Base-by-base conservation (phyloP, 2,113 vertebrate species). In the Tachycineta bicolor region DNA sequence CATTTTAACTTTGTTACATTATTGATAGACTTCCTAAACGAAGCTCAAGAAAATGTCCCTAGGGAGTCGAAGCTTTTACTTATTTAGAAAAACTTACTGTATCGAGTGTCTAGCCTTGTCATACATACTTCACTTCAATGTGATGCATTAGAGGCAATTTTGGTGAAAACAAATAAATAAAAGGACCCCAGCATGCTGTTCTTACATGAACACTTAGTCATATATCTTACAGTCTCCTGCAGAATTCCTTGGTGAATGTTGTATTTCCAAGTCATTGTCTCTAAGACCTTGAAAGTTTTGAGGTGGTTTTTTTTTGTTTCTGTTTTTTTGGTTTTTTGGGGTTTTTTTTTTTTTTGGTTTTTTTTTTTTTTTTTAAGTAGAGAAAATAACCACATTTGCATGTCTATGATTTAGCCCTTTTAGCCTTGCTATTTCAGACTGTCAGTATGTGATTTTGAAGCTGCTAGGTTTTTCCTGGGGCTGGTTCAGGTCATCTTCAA, bases 401-500 rank as follows among this genome's bases (percentile, higher is more conserved):
- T 94, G 33, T 77, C 47, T 64, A 1, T 94, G 82, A 65, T 76
- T 73, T 79, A 71, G 15, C 64, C 56, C 58, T 88, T 93, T 88
- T 89, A 88, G 56, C 88, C 79, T 88, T 89, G 21, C 76, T 82
- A 17, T 90, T 95, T 94, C 1, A 21, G 84, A 74, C 63, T 85
- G 78, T 55, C 75, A 55, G 12, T 47, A n/a, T 53, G 20, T 81
- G 65, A 89, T 96, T 93, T 94, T 92, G 69, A 75, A 86, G 65
- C 81, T 81, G 31, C 49, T 88, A 44, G 62, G 19, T 79, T 94
- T 88, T 93, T 79, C 16, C 58, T 81, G 15, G 64, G 88, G 75
- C 71, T 91, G 29, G 15, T 60, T 23, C 52, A 91, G 96, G 95
- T 97, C 94, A 93, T 89, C 73, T 96, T 93, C 90, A 93, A 91